Evolutionary conservation across 1,140 invertebrate genomes (phyloP).

Genomic region (Drosophila rhopaloa): DNA sequence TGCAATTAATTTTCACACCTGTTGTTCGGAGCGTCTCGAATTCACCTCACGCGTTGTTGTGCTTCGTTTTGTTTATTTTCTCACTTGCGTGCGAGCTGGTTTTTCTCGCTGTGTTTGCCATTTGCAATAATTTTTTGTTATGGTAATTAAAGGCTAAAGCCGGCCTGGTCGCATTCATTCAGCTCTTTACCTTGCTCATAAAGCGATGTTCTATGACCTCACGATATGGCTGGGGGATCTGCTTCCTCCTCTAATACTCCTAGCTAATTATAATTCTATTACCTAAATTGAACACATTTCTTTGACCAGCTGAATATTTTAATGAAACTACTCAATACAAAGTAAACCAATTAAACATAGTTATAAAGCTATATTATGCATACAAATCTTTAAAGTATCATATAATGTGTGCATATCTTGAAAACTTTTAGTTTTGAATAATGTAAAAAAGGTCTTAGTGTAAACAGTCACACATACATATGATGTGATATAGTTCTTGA

Average conservation of each 20-base stretch:
- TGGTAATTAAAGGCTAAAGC: conserved; percentile 56
- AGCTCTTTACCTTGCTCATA: conserved; percentile 17
- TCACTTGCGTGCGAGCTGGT: conserved; percentile 62
- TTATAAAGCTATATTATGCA: not conserved
- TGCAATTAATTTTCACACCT: conserved; percentile 72
- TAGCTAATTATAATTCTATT: conserved; percentile 19
- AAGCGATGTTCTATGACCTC: conserved; percentile 17
- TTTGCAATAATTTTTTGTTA: conserved; percentile 64
- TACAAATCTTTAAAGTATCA: not conserved
- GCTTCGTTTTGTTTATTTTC: conserved; percentile 65
- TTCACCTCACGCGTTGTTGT: conserved; percentile 41
- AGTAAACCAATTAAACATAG: not conserved
- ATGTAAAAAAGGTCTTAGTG: not conserved
- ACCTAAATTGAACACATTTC: conserved; percentile 1
- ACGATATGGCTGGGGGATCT: conserved; percentile 10
- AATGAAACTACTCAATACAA: not conserved
- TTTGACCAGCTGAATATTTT: not conserved
- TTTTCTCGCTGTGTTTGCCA: conserved; percentile 41
- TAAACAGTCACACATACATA: not conserved
- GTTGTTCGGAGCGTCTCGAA: conserved; percentile 43
- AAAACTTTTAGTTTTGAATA: not conserved
- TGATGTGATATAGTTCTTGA: not conserved
- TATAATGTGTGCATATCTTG: too few relatives aligned
- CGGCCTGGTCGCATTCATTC: conserved; percentile 12
- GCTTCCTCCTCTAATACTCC: not conserved